Evolutionary conservation across 2,113 vertebrate species (phyloP), one percentile per base, ranked within the genome.

Genomic region (Vidua chalybeata): DNA sequence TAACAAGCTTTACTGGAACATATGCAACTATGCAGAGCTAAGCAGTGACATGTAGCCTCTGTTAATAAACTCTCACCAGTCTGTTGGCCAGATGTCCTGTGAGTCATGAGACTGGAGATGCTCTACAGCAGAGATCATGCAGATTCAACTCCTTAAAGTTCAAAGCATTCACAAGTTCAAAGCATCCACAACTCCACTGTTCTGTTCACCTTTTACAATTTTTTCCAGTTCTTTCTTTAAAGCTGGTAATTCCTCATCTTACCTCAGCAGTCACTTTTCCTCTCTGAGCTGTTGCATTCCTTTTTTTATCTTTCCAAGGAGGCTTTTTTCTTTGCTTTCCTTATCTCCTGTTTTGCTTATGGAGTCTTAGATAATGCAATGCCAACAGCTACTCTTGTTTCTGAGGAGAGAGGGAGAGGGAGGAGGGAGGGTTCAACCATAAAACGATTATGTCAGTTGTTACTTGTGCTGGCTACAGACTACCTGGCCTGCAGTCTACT

Each of bases 111-210:
- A 71, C 82, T 86, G 89, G 86, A 89, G 86, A 90, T 49, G 86
- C 73, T 89, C 94, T 95, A 90, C 83, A 90, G 95, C 92, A 93
- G 73, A 95, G 89, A 94, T 96, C 84, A 89, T 67, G 94, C 24
- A 86, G 94, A 90, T 67, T 74, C 91, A 84, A 73, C 61, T 93
- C 73, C 83, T 68, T 61, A 78, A 94, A 97, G 94, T 95, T 96
- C 95, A 97, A 97, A 97, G 93, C 73, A 75, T 67, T 85, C 81
- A 90, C 63, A 92, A 95, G 92, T 97, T 97, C 96, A 97, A 96
- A 97, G 96, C 75, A 73, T 80, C 75, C 68, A 55, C 64, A 90
- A 88, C 52, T 90, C 87, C 88, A 94, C 88, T 90, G 67, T 86
- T 94, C 83, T 77, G 37, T 67, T 89, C 88, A 94, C 79, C 86